These are phyloP conservation scores for Coracopsis vasa DNA, from an alignment of 2,113 vertebrate genomes.

Conservation along the genomic window DNA sequence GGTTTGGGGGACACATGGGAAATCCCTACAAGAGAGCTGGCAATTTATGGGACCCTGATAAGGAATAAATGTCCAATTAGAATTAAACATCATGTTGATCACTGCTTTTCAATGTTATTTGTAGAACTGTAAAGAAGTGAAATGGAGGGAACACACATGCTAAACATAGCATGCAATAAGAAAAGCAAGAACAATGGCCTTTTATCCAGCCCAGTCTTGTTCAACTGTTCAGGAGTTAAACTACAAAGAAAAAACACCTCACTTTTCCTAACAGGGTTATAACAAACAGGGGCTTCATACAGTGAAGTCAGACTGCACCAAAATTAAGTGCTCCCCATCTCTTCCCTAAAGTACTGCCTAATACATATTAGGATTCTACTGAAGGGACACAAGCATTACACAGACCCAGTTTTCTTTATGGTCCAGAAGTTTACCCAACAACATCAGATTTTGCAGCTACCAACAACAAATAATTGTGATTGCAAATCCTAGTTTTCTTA, in stretches of 20 bases:
- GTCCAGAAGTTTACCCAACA: neutral
- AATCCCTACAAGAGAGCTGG: neutral
- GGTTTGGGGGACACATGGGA: neutral
- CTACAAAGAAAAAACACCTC: neutral
- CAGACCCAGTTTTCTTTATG: neutral
- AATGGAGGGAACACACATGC: conserved; percentile 20
- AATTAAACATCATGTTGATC: neutral
- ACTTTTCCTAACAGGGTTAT: neutral
- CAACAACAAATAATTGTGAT: neutral
- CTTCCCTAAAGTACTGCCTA: neutral
- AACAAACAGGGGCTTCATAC: neutral
- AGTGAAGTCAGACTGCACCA: neutral
- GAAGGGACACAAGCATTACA: neutral
- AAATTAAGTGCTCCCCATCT: neutral
- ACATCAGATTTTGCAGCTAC: neutral
- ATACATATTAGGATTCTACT: neutral
- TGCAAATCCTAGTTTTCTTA: neutral
- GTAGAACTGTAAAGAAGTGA: neutral
- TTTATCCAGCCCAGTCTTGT: conserved; percentile 19
- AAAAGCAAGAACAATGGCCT: conserved; percentile 14
- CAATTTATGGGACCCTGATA: neutral
- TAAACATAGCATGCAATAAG: conserved; percentile 37
- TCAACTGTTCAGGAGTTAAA: neutral
- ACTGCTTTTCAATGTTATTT: neutral
- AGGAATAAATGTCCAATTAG: neutral